phyloP scores from a whole-genome alignment of 2,888 invertebrate genomes.

The Troilus luridus region DNA sequence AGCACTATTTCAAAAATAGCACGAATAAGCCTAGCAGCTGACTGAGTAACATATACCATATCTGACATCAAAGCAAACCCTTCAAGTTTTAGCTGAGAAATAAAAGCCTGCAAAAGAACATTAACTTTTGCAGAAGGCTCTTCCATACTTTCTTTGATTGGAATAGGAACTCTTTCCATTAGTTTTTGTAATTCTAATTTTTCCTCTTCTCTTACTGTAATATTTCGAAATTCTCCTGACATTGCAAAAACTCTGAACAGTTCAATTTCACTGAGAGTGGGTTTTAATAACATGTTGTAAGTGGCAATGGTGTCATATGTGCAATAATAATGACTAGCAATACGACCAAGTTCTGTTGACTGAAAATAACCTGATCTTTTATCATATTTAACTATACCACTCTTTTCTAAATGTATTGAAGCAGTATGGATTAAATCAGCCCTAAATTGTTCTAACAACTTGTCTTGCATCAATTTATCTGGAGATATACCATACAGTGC shows the following conservation, averaged over 20 bases:
- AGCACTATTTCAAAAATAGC: constrained; percentile 98
- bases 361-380: constrained; percentile 90
- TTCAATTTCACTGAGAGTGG: constrained; percentile 97
- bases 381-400: constrained; percentile 96
- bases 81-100: constrained; percentile 97
- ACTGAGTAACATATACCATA: constrained; percentile 99
- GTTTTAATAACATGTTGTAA: constrained; percentile 96
- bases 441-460: constrained; percentile 87
- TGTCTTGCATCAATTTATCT: constrained; percentile 86
- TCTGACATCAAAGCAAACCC: constrained; percentile 99
- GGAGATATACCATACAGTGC: constrained; percentile 89
- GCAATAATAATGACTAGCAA: constrained; percentile 98
- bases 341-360: constrained; percentile 95
- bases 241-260: constrained; percentile 97
- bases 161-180: constrained; percentile 96
- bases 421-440: constrained; percentile 98
- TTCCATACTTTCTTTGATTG: constrained; percentile 98
- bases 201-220: constrained; percentile 95
- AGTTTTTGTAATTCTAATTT: constrained; percentile 96
- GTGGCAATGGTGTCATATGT: constrained; percentile 97
- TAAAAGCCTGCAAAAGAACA: constrained; percentile 95
- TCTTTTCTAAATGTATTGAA: constrained; percentile 89
- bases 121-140: constrained; percentile 98
- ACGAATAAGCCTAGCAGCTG: constrained; percentile 92
- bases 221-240: constrained; percentile 95